These are phyloP conservation scores for Plebejus anna DNA, from an alignment of 2,888 invertebrate genomes.

Conservation along the genomic window DNA sequence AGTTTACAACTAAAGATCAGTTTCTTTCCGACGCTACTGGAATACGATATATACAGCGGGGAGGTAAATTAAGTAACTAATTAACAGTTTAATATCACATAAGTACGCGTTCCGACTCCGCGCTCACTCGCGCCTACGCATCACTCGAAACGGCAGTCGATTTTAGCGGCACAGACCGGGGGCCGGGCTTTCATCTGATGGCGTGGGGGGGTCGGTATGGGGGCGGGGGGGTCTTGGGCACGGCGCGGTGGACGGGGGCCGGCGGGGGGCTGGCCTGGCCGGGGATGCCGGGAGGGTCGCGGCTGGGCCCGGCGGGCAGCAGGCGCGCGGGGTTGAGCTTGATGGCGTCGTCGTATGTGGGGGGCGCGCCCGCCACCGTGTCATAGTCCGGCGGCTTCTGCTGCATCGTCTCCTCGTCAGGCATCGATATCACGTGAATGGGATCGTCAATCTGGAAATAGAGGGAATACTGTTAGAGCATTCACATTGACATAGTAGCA, in stretches of 20 bases:
- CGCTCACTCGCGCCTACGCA: conserved; percentile 42
- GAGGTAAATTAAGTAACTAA: conserved; percentile 64
- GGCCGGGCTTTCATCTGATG: conserved; percentile 70
- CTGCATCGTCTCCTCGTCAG: conserved; percentile 78
- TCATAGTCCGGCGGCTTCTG: conserved; percentile 88
- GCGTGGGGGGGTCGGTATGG: conserved; percentile 73
- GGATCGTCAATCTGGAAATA: conserved; percentile 82
- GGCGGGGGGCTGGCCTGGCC: conserved; percentile 48
- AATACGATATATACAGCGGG: conserved; percentile 58
- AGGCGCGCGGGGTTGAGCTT: conserved; percentile 83
- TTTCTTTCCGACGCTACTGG: conserved; percentile 23
- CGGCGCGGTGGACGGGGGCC: conserved; percentile 53
- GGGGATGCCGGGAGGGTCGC: conserved; percentile 63
- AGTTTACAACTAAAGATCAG: conserved; percentile 27
- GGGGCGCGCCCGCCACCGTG: conserved; percentile 83
- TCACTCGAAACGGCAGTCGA: conserved; percentile 76
- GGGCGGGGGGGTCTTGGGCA: conserved; percentile 75
- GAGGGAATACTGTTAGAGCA: not conserved
- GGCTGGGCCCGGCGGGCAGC: conserved; percentile 45
- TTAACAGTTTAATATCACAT: conserved; percentile 71
- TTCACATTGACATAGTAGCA: too few relatives aligned
- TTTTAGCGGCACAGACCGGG: conserved; percentile 58
- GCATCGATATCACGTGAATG: conserved; percentile 83
- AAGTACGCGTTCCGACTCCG: conserved; percentile 65
- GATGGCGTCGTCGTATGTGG: conserved; percentile 86